These are phyloP conservation scores for Mycogona germanica DNA, from an alignment of 2,888 invertebrate species.

Conservation along the genomic window DNA sequence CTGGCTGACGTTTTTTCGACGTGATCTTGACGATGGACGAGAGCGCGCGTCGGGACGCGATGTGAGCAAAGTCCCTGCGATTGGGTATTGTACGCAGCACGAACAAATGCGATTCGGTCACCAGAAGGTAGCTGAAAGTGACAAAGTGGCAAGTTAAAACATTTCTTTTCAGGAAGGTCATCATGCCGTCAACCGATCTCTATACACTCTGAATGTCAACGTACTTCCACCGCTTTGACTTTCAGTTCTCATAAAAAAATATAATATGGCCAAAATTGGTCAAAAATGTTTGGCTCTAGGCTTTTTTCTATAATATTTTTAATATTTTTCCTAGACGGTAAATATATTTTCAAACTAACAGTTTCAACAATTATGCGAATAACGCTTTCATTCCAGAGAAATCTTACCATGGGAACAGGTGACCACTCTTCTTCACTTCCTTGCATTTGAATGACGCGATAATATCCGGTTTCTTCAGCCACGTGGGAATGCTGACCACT, in stretches of 20 bases:
- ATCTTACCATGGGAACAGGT: slow-evolving; percentile 59
- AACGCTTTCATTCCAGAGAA: not conserved
- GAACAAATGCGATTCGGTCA: slow-evolving; percentile 73
- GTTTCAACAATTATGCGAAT: slow-evolving; percentile 1
- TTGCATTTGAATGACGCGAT: slow-evolving; percentile 80
- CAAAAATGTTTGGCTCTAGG: not conserved
- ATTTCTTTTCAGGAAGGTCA: too few relatives aligned
- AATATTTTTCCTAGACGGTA: slow-evolving; percentile 23
- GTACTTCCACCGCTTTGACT: too few relatives aligned
- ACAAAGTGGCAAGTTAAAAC: not conserved
- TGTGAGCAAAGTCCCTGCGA: slow-evolving; percentile 63
- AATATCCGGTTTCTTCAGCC: slow-evolving; percentile 69
- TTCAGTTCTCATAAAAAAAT: too few relatives aligned
- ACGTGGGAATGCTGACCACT: slow-evolving; percentile 58
- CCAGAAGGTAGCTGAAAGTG: slow-evolving; percentile 56
- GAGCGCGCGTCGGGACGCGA: slow-evolving; percentile 75
- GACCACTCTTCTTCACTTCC: slow-evolving; percentile 80
- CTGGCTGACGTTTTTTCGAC: slow-evolving; percentile 87
- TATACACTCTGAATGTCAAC: too few relatives aligned
- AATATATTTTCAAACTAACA: too few relatives aligned
- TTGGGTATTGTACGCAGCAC: slow-evolving; percentile 68
- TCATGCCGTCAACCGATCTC: too few relatives aligned
- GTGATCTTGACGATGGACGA: slow-evolving; percentile 94
- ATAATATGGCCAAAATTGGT: too few relatives aligned
- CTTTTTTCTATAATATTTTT: not conserved